Conservation (phyloP, 2,797 vertebrate species). For the Pyrrhura leucotis region DNA sequence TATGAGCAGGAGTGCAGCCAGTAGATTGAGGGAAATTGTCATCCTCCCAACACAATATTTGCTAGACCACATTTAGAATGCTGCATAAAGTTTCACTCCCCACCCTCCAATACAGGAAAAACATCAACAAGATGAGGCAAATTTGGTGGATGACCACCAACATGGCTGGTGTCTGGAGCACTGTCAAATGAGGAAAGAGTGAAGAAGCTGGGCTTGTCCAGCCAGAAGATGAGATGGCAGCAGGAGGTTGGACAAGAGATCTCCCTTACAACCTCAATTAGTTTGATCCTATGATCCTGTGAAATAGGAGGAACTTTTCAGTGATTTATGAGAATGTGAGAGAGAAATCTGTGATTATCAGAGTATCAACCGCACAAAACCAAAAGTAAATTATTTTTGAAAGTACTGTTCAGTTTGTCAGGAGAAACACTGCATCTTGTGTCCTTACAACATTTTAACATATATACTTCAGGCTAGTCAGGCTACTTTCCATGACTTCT, state of each 20-base stretch:
- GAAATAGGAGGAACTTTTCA: neutral
- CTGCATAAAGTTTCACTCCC: neutral
- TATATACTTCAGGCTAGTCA: neutral
- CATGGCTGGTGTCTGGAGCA: neutral
- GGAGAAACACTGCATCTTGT: neutral
- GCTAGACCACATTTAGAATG: neutral
- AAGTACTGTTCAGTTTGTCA: neutral
- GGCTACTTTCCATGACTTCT: neutral
- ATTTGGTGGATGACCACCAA: neutral
- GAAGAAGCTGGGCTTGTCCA: neutral
- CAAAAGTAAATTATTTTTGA: neutral
- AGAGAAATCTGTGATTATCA: neutral
- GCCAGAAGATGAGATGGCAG: neutral
- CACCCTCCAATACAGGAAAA: neutral
- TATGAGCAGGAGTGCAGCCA: neutral
- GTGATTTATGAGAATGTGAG: neutral
- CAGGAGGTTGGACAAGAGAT: neutral
- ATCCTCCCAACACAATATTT: neutral
- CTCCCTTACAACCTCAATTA: neutral
- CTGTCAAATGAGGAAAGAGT: neutral
- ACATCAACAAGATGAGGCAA: neutral
- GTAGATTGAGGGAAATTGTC: neutral
- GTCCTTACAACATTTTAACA: neutral
- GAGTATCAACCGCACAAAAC: neutral
- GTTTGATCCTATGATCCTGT: neutral